Evolutionary conservation across 2,113 vertebrate species (phyloP).

Genomic region (Heliornis fulica): DNA sequence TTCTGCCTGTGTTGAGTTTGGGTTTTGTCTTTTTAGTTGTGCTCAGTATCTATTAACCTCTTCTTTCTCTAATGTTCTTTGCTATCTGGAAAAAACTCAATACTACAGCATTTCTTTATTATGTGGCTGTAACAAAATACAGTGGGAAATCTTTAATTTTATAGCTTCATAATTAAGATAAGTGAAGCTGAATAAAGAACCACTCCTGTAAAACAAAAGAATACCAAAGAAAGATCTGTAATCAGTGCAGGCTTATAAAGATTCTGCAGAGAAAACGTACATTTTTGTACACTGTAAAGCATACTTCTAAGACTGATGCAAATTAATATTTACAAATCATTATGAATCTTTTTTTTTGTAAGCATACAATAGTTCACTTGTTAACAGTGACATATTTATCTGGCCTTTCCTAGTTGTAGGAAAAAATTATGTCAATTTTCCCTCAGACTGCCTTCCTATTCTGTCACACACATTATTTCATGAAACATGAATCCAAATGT

Average conservation of each 20-base stretch:
- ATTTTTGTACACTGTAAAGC: slow-evolving; percentile 21
- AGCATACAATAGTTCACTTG: slow-evolving; percentile 78
- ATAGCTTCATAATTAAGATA: neutral
- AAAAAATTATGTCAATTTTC: slow-evolving; percentile 85
- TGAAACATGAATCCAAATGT: slow-evolving; percentile 86
- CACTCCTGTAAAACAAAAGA: neutral
- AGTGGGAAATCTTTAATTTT: neutral
- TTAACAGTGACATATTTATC: slow-evolving; percentile 83
- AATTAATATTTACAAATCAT: slow-evolving; percentile 74
- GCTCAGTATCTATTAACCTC: neutral
- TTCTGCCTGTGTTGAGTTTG: neutral
- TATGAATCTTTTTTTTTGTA: slow-evolving; percentile 21
- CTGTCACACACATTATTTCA: slow-evolving; percentile 87
- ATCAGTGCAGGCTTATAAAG: neutral
- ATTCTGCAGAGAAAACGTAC: neutral
- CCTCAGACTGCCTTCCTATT: slow-evolving; percentile 78
- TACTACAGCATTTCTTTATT: neutral
- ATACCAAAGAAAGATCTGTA: neutral
- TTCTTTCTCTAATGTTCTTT: neutral
- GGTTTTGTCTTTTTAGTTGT: neutral
- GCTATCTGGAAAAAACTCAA: neutral
- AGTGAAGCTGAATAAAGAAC: neutral
- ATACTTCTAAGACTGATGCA: neutral
- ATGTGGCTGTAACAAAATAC: slow-evolving; percentile 9
- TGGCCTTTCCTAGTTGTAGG: slow-evolving; percentile 74